Conservation (phyloP, 2,113 vertebrate genomes). For the Trematomus loennbergii region DNA sequence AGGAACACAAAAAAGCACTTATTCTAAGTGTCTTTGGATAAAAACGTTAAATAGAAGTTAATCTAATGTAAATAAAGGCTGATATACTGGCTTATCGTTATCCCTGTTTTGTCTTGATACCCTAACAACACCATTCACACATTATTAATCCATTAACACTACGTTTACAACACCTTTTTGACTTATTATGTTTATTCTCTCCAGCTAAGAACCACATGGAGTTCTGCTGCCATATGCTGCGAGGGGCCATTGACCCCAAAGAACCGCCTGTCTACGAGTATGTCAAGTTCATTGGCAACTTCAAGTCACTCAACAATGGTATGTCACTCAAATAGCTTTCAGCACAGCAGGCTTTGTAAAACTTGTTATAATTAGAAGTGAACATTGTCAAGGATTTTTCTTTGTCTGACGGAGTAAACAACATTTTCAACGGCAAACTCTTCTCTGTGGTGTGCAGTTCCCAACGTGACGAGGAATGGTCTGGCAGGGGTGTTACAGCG, state of each 20-base stretch:
- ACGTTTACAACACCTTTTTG: background rate
- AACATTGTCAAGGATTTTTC: background rate
- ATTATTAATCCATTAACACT: no score
- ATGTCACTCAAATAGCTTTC: conserved; percentile 9
- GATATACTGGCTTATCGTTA: background rate
- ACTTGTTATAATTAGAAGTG: background rate
- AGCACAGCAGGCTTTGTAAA: background rate
- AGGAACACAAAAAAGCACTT: no score
- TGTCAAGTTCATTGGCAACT: conserved; percentile 98
- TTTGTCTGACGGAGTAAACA: conserved; percentile 8
- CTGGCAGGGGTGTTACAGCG: conserved; percentile 95
- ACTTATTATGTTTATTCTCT: conserved; percentile 39
- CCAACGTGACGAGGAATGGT: conserved; percentile 92
- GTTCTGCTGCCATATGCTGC: conserved; percentile 98
- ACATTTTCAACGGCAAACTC: background rate
- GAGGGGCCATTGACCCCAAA: conserved; percentile 97
- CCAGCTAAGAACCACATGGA: conserved; percentile 97
- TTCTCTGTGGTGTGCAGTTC: conserved; percentile 83
- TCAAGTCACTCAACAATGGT: conserved; percentile 97
- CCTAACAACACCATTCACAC: background rate
- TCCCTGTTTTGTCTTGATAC: background rate
- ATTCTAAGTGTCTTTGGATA: no score
- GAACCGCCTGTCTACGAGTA: conserved; percentile 96
- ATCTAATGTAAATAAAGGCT: no score
- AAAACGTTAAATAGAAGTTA: no score